Percentiles rank a stretch among this genome's conserved stretches.
Conservation (phyloP, 1,140 invertebrate genomes). For the Stegodyphus dumicola region DNA sequence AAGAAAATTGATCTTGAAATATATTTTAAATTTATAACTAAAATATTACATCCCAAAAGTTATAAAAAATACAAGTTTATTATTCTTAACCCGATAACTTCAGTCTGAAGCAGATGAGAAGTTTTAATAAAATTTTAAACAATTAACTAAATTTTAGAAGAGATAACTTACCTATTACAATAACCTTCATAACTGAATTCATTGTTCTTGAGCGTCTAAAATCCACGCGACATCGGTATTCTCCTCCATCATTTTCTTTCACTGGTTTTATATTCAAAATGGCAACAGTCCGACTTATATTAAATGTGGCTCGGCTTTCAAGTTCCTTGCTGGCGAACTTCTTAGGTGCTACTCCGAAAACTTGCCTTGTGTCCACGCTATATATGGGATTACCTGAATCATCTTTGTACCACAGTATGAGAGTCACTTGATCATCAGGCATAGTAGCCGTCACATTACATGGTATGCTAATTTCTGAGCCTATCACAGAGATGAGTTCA, state of each 20-base stretch:
- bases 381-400: conserved; percentile 86
- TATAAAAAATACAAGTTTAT: too few relatives aligned
- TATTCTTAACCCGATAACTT: too few relatives aligned
- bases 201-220: conserved; percentile 59
- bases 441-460: conserved; percentile 82
- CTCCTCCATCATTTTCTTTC: conserved; percentile 55
- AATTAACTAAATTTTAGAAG: too few relatives aligned
- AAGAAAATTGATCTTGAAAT: too few relatives aligned
- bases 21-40: too few relatives aligned
- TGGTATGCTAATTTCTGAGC: conserved; percentile 71
- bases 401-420: conserved; percentile 91
- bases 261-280: conserved; percentile 78
- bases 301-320: conserved; percentile 55
- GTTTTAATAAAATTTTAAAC: too few relatives aligned
- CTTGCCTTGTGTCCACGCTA: conserved; percentile 63
- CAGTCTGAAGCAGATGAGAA: too few relatives aligned
- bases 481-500: conserved; percentile 50
- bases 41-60: too few relatives aligned
- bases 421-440: conserved; percentile 84
- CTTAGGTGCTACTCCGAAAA: conserved; percentile 48
- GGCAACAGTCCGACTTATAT: conserved; percentile 70
- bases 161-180: conserved; percentile 39
- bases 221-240: conserved; percentile 63
- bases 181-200: conserved; percentile 53
- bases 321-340: conserved; percentile 60